Base-by-base conservation (phyloP, 2,888 invertebrate genomes). In the Entomobrya proxima region DNA sequence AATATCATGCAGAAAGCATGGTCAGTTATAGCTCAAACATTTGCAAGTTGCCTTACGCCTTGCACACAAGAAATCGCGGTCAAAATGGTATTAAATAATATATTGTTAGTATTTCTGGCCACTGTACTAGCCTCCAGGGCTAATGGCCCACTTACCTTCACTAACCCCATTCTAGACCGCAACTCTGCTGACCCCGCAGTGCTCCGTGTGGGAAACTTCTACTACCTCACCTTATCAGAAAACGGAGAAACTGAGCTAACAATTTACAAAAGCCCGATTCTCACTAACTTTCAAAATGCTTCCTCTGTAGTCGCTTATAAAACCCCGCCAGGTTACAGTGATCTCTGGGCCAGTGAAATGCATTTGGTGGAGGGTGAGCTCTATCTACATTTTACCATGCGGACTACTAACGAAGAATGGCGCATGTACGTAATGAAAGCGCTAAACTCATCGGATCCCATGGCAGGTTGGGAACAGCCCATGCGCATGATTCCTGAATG, bases 331-430 rank as follows among this genome's bases (percentile, higher is more conserved):
- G 85, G 86, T 27, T 87, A 52, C 55, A 67, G 72, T 0, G 83
- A 88, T 35, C 58, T 88, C 2, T 88, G 88, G 88, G 86, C 86
- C 0, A 81, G 82, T 21, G 89, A 89, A 80, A 89, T 89, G 86
- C 89, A 89, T 50, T 3, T 55, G 35, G 84, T 89, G 0, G 40
- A 88, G 32, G 88, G 87, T n/a, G 74, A 83, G 7, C 58, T 89
- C 11, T 89, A 85, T 74, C 86, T 88, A 72, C 86, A 88, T 64
- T 88, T 88, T 44, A 82, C 83, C 24, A 85, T 85, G 85, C 11
- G 85, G 44, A 52, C 37, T 9, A 18, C 40, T 3, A 61, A 37
- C 11, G 58, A 52, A 11, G 61, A 67, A 61, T 87, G 87, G 52
- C 77, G 86, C 40, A 87, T 88, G 86, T 88, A 88, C 37, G 88